phyloP scores from a whole-genome alignment of 2,113 vertebrate species.

The Garra rufa region DNA sequence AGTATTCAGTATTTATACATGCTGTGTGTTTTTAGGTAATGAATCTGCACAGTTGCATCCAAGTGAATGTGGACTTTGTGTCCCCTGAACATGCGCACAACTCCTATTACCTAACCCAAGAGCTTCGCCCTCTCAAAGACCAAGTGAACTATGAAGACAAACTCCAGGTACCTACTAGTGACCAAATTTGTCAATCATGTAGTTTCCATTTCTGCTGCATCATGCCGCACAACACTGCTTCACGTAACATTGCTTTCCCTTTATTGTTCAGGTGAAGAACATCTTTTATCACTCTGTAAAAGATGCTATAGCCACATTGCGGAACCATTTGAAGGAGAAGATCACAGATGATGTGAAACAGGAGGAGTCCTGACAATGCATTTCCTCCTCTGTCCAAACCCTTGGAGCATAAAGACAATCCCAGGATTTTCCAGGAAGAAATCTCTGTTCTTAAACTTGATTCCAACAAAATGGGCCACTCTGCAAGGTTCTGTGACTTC shows the following conservation, averaged over 20 bases:
- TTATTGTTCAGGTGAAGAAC: conserved; percentile 83
- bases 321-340: conserved; percentile 71
- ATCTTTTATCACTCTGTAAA: conserved; percentile 91
- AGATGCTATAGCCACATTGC: conserved; percentile 85
- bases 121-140: conserved; percentile 85
- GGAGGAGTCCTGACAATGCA: conserved; percentile 69
- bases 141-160: conserved; percentile 93
- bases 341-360: conserved; percentile 60
- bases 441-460: conserved; percentile 4
- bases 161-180: conserved; percentile 75
- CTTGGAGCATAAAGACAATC: conserved; percentile 34
- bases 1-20: background rate
- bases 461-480: background rate
- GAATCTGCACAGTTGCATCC: conserved; percentile 91
- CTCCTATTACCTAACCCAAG: conserved; percentile 91
- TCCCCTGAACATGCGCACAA: conserved; percentile 89
- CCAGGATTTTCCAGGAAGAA: conserved; percentile 1
- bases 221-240: background rate
- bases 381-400: conserved; percentile 10
- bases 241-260: background rate
- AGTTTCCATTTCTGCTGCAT: background rate
- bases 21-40: conserved; percentile 78
- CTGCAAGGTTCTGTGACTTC: conserved; percentile 19
- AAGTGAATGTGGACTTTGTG: conserved; percentile 90
- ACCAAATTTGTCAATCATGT: background rate